Conservation (phyloP, 2,113 vertebrate species). For the Equus quagga region DNA sequence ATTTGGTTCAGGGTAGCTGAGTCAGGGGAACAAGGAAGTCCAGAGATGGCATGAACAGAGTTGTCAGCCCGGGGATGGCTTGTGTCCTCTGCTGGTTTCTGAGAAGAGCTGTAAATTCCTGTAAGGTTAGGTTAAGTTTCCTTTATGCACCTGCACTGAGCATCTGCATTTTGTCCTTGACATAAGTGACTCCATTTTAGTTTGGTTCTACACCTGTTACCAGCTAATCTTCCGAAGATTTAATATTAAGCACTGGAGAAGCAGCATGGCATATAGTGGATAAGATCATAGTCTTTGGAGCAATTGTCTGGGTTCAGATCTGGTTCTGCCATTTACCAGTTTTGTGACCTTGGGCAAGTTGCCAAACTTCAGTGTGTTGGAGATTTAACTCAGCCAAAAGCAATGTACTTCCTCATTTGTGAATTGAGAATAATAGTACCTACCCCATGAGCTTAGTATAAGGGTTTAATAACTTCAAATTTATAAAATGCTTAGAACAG, state of each 20-base stretch:
- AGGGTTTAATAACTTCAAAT: slow-evolving; percentile 50
- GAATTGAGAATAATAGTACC: slow-evolving; percentile 35
- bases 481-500: slow-evolving; percentile 39
- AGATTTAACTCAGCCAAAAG: neutral
- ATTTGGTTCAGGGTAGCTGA: neutral
- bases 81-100: neutral
- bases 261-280: neutral
- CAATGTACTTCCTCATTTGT: slow-evolving; percentile 38
- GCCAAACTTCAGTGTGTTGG: neutral
- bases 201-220: neutral
- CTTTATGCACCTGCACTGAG: neutral
- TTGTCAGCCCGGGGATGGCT: neutral
- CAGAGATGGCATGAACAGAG: neutral
- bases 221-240: slow-evolving; percentile 36
- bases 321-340: neutral
- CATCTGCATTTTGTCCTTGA: neutral
- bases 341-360: slow-evolving; percentile 17
- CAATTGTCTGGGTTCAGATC: neutral
- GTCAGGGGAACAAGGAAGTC: neutral
- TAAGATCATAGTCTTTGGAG: neutral
- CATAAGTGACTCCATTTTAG: neutral
- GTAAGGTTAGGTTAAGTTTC: neutral
- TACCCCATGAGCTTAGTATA: neutral
- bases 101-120: neutral
- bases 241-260: slow-evolving; percentile 6